Evolutionary conservation across 2,797 vertebrate genomes (phyloP).

Genomic region (Simalia tracyae): DNA sequence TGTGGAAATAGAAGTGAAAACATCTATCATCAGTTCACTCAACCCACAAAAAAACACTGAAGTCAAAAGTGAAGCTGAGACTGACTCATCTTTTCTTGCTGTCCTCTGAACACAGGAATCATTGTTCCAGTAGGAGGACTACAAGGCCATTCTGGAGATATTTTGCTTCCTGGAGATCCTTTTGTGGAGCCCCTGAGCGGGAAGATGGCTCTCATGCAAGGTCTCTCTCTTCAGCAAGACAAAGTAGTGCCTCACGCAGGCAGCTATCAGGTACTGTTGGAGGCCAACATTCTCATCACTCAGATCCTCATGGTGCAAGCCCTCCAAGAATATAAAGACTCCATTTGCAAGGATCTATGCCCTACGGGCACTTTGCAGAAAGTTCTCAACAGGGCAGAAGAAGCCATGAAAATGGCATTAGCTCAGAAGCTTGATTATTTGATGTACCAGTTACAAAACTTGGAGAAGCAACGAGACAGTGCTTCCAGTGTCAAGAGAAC

Average conservation of each 20-base stretch:
- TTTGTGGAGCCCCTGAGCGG: constrained; percentile 86
- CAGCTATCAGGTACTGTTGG: constrained; percentile 79
- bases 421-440: constrained; percentile 72
- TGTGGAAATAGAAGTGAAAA: background rate
- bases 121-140: constrained; percentile 84
- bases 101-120: constrained; percentile 71
- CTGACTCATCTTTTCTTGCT: background rate
- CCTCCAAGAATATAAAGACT: constrained; percentile 67
- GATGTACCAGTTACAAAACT: constrained; percentile 74
- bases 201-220: constrained; percentile 71
- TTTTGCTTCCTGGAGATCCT: constrained; percentile 76
- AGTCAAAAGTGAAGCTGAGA: background rate
- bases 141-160: constrained; percentile 35
- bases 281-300: constrained; percentile 74
- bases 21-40: background rate
- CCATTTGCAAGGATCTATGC: constrained; percentile 60
- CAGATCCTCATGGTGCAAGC: constrained; percentile 72
- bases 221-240: constrained; percentile 71
- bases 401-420: constrained; percentile 73
- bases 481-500: constrained; percentile 67
- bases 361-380: constrained; percentile 33
- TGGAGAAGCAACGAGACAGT: constrained; percentile 75
- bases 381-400: constrained; percentile 66
- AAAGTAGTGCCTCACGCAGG: constrained; percentile 75
- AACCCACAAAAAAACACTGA: no score